These are phyloP conservation scores for Drosophila kepulauana DNA, from an alignment of 1,140 invertebrate species.

Conservation along the genomic window DNA sequence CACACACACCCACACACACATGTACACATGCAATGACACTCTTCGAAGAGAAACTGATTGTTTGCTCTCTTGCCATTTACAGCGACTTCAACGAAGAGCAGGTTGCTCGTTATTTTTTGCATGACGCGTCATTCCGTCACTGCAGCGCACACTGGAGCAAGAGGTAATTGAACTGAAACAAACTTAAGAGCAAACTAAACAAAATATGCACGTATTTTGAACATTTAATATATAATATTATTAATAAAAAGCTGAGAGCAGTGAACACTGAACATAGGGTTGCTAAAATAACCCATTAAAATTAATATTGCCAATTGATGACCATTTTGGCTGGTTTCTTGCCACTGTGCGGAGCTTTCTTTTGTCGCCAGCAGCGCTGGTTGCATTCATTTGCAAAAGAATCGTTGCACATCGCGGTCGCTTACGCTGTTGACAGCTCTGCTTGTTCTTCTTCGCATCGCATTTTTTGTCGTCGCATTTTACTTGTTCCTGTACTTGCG, in stretches of 20 bases:
- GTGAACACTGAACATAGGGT: not conserved
- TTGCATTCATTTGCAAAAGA: slow-evolving; percentile 77
- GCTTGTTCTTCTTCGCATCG: slow-evolving; percentile 48
- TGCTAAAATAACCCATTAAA: not conserved
- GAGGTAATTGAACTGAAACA: not conserved
- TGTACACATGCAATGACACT: not conserved
- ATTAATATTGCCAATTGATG: not conserved
- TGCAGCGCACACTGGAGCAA: slow-evolving; percentile 32
- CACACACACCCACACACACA: slow-evolving; percentile 6
- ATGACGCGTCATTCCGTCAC: slow-evolving; percentile 37
- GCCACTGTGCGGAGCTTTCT: slow-evolving; percentile 60
- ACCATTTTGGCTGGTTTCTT: too few species aligned
- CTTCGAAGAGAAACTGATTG: slow-evolving; percentile 45
- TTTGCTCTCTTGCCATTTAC: slow-evolving; percentile 47
- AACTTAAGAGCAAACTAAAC: not conserved
- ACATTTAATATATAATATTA: not conserved
- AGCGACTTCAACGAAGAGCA: slow-evolving; percentile 14
- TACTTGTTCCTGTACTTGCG: slow-evolving; percentile 33
- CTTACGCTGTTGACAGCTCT: slow-evolving; percentile 39
- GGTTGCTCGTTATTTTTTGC: slow-evolving; percentile 25
- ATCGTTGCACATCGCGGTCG: slow-evolving; percentile 72
- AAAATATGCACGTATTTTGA: not conserved
- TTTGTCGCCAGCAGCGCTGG: slow-evolving; percentile 59
- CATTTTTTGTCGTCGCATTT: slow-evolving; percentile 19
- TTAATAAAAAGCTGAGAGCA: not conserved